Conservation (phyloP, 2,888 invertebrate species). For the Andrena dorsata region DNA sequence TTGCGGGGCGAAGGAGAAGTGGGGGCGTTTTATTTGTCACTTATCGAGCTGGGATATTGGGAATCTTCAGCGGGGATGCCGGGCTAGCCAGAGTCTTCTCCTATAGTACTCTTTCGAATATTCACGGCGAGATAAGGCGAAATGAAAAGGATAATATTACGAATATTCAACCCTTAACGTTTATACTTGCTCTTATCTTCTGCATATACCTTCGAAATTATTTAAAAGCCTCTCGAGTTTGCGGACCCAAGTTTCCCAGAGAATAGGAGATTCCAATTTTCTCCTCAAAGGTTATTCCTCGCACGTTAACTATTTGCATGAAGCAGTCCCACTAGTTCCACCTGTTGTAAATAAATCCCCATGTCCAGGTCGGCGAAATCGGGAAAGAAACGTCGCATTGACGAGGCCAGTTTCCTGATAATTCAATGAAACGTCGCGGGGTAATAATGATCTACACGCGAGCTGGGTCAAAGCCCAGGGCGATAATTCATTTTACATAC, state of each 20-base stretch:
- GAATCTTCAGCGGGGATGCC: background rate
- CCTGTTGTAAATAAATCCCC: too few relatives aligned
- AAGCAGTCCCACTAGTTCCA: too few relatives aligned
- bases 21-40: background rate
- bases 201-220: background rate
- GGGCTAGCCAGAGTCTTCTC: background rate
- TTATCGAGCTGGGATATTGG: background rate
- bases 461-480: constrained; percentile 63
- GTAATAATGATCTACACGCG: constrained; percentile 60
- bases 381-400: background rate
- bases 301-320: background rate
- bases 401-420: constrained; percentile 36
- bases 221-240: background rate
- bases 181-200: background rate
- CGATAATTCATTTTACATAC: constrained; percentile 79
- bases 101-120: background rate
- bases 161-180: background rate
- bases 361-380: background rate
- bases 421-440: constrained; percentile 62
- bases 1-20: too few relatives aligned
- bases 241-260: background rate
- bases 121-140: background rate
- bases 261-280: background rate
- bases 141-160: background rate
- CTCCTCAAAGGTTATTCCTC: background rate